phyloP scores from a whole-genome alignment of 1,140 invertebrate genomes.

The Leptinotarsa texana region DNA sequence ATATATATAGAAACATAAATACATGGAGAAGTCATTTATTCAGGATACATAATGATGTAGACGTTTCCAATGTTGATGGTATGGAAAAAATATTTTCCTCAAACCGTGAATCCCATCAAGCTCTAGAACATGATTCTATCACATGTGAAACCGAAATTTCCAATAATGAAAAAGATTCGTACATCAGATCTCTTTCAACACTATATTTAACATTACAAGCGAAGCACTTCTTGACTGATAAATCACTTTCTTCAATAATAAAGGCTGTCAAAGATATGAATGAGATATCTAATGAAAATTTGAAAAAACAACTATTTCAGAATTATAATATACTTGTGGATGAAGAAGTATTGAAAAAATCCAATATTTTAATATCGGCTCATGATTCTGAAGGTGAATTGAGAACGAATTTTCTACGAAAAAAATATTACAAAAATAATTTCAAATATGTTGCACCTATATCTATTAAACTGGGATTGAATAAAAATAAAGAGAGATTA shows the following conservation, averaged over 20 bases:
- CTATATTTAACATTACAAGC: slow-evolving; percentile 32
- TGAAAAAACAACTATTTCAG: not conserved
- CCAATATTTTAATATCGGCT: not conserved
- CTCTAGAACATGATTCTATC: not conserved
- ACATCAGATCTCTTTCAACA: slow-evolving; percentile 3
- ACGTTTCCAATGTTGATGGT: not conserved
- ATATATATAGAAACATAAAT: not conserved
- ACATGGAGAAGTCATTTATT: slow-evolving; percentile 1
- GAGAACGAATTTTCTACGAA: slow-evolving; percentile 22
- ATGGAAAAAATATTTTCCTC: slow-evolving; percentile 4
- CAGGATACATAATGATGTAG: slow-evolving; percentile 8
- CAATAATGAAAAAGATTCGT: not conserved
- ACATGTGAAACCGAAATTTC: slow-evolving; percentile 1
- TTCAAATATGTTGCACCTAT: slow-evolving; percentile 37
- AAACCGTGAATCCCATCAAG: not conserved
- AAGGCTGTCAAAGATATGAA: slow-evolving; percentile 27
- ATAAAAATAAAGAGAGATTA: slow-evolving; percentile 33
- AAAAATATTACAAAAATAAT: slow-evolving; percentile 41
- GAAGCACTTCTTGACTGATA: slow-evolving; percentile 29
- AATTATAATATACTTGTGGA: not conserved
- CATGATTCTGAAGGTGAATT: slow-evolving; percentile 13
- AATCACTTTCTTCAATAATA: slow-evolving; percentile 26
- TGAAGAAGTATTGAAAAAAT: slow-evolving; percentile 12
- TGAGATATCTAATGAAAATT: not conserved
- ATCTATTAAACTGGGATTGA: slow-evolving; percentile 8